Percentiles rank a stretch among this genome's conserved stretches.
Conservation (phyloP, 2,113 vertebrate genomes). For the Pantherophis guttatus region DNA sequence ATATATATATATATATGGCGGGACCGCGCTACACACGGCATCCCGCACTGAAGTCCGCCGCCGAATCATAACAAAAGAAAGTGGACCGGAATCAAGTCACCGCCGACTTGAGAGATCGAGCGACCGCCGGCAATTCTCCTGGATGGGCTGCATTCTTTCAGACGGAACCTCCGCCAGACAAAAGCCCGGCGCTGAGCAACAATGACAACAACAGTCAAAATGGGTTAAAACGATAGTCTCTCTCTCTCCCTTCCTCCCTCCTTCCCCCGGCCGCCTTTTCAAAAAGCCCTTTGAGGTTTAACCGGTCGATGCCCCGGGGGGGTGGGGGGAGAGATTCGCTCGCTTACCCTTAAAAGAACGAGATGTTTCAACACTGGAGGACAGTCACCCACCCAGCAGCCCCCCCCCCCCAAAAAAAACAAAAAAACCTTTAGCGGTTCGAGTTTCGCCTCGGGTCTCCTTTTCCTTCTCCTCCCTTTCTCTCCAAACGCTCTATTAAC, state of each 20-base stretch:
- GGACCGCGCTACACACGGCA: background rate
- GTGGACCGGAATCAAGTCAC: background rate
- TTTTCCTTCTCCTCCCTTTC: background rate
- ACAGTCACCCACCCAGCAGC: background rate
- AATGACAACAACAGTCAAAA: background rate
- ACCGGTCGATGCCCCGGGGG: background rate
- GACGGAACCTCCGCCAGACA: background rate
- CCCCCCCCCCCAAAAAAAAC: too few species aligned
- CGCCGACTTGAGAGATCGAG: background rate
- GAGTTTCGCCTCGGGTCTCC: background rate
- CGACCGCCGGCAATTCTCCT: too few species aligned
- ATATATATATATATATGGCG: background rate
- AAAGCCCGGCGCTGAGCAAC: background rate
- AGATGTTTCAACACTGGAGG: background rate
- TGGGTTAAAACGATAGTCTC: background rate
- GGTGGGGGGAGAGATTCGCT: background rate
- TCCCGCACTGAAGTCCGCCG: background rate
- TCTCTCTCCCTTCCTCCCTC: too few species aligned
- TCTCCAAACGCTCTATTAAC: background rate
- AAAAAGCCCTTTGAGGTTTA: background rate
- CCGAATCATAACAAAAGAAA: slow-evolving; percentile 26
- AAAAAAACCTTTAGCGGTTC: background rate
- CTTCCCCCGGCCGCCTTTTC: background rate
- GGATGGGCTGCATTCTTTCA: background rate
- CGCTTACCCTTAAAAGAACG: too few species aligned